Evolutionary conservation across 2,797 vertebrate genomes (phyloP).

Genomic region (Petrocephalus schoutedeni): DNA sequence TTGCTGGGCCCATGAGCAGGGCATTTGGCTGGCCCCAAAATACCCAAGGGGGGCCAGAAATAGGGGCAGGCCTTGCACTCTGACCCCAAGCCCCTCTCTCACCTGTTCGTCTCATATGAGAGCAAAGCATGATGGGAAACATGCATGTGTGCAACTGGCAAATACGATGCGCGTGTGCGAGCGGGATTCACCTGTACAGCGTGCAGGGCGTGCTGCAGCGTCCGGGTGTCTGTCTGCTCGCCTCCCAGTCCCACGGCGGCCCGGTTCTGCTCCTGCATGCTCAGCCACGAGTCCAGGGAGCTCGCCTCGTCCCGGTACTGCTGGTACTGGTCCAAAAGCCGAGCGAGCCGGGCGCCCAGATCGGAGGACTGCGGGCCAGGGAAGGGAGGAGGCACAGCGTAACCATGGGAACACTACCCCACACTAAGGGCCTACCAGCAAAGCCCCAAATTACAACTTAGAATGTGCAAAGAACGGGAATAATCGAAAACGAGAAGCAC

Average conservation of each 20-base stretch:
- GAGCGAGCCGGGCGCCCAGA: conserved; percentile 74
- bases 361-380: conserved; percentile 68
- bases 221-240: conserved; percentile 68
- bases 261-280: conserved; percentile 69
- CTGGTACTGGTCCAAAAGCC: conserved; percentile 78
- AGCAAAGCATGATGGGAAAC: background rate
- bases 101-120: background rate
- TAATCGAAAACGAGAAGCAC: background rate
- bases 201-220: conserved; percentile 74
- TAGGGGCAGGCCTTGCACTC: background rate
- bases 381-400: background rate
- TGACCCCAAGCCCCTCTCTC: background rate
- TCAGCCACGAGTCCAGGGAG: conserved; percentile 78
- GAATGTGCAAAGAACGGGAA: background rate
- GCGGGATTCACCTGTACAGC: conserved; percentile 70
- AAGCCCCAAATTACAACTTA: background rate
- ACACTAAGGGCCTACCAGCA: background rate
- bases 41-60: background rate
- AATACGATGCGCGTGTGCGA: background rate
- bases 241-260: conserved; percentile 64
- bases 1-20: background rate
- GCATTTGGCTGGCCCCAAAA: background rate
- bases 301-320: conserved; percentile 83
- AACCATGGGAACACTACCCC: background rate
- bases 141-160: background rate